Evolutionary conservation across 2,113 vertebrate species (phyloP).

Genomic region (Elachura formosa): DNA sequence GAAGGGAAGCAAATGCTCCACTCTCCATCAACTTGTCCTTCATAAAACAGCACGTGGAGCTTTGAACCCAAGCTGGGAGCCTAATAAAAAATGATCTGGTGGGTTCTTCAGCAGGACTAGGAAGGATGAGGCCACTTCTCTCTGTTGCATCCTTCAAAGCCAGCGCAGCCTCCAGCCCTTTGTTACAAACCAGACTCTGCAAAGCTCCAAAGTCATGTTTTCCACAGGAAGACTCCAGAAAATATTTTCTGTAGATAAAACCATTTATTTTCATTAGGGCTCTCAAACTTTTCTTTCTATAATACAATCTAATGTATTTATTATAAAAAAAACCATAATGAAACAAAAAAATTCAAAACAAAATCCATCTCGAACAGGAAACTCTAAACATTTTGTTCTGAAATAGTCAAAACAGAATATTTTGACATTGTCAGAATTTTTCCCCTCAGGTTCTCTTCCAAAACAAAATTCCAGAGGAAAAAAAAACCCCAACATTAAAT

Average conservation of each 20-base stretch:
- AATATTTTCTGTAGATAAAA: not conserved
- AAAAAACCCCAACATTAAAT: not conserved
- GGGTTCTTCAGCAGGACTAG: not conserved
- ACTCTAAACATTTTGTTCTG: conserved; percentile 50
- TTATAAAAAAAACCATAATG: not conserved
- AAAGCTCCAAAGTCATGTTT: not conserved
- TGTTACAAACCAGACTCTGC: not conserved
- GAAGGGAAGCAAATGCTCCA: not conserved
- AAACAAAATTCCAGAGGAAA: conserved; percentile 57
- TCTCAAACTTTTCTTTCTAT: not conserved
- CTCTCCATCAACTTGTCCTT: not conserved
- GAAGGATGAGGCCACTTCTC: not conserved
- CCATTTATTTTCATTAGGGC: not conserved
- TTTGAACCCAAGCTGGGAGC: not conserved
- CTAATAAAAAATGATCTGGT: not conserved
- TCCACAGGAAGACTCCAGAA: conserved; percentile 12
- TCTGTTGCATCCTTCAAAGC: not conserved
- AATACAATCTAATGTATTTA: not conserved
- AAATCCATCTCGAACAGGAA: not conserved
- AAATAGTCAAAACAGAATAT: conserved; percentile 62
- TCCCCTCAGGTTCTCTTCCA: conserved; percentile 55
- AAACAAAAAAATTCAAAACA: conserved; percentile 52
- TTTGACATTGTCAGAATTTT: conserved; percentile 60
- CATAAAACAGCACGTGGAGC: not conserved
- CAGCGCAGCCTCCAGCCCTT: rapidly evolving